These are phyloP conservation scores for Drosophila multiciliata DNA, from an alignment of 2,888 invertebrate species.

Conservation along the genomic window DNA sequence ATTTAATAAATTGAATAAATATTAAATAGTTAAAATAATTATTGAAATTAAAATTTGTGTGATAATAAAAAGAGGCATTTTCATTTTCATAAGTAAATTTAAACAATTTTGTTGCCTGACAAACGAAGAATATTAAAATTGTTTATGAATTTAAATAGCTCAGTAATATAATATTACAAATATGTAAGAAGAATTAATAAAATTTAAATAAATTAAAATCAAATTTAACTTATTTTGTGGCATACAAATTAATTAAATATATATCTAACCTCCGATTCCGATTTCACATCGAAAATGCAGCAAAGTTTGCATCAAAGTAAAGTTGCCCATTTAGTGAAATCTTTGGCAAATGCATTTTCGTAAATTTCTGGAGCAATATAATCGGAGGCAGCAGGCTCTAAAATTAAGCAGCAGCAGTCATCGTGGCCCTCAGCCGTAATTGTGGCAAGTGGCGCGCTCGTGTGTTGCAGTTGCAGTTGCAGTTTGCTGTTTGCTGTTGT, in stretches of 20 bases:
- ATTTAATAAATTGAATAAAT: background rate
- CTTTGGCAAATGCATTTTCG: slow-evolving; percentile 61
- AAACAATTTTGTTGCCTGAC: background rate
- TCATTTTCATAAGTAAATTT: background rate
- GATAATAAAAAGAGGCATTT: background rate
- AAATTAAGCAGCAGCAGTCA: slow-evolving; percentile 71
- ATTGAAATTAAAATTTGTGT: too few species aligned
- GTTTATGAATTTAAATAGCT: background rate
- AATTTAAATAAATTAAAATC: background rate
- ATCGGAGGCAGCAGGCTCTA: slow-evolving; percentile 69
- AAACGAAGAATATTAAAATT: background rate
- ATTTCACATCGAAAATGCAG: background rate
- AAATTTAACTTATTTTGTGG: background rate
- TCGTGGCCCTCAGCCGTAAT: slow-evolving; percentile 60
- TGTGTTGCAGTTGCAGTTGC: slow-evolving; percentile 46
- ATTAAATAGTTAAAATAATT: background rate
- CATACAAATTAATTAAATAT: background rate
- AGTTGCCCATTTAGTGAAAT: background rate
- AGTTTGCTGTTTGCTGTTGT: slow-evolving; percentile 49
- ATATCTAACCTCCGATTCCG: accelerated
- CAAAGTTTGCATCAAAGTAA: slow-evolving; percentile 7
- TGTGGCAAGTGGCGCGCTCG: slow-evolving; percentile 70
- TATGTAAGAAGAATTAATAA: background rate
- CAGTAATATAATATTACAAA: background rate
- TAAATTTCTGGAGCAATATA: slow-evolving; percentile 83